phyloP scores from a whole-genome alignment of 2,113 vertebrate genomes.

The Scartelaos histophorus region DNA sequence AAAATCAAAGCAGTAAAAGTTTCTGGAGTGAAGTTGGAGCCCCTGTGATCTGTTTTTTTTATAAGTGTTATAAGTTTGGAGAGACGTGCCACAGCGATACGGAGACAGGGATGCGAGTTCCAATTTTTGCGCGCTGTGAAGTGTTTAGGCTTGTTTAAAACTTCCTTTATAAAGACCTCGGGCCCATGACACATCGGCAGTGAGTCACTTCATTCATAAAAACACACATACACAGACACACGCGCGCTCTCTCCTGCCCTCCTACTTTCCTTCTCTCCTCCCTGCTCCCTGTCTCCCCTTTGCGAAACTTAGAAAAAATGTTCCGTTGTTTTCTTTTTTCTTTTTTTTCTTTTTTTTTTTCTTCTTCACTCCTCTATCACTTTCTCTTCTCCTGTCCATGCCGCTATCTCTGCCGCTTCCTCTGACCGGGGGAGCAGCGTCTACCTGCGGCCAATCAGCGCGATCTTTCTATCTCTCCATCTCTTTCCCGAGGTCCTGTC shows the following conservation, averaged over 20 bases:
- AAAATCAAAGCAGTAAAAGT: constrained; percentile 50
- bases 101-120: constrained; percentile 76
- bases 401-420: constrained; percentile 68
- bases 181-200: constrained; percentile 84
- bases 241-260: constrained; percentile 30
- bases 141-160: constrained; percentile 88
- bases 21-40: constrained; percentile 45
- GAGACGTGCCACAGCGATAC: constrained; percentile 53
- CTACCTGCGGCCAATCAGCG: constrained; percentile 68
- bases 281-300: constrained; percentile 64
- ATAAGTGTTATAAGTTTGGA: constrained; percentile 40
- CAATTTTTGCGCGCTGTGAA: constrained; percentile 84
- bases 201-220: constrained; percentile 87
- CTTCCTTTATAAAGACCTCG: constrained; percentile 85
- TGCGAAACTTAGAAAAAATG: constrained; percentile 67
- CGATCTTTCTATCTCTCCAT: constrained; percentile 69
- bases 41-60: constrained; percentile 43
- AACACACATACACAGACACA: constrained; percentile 63
- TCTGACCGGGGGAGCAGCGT: constrained; percentile 48
- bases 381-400: constrained; percentile 67
- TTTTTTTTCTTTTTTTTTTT: constrained; percentile 31
- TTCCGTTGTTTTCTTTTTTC: constrained; percentile 72
- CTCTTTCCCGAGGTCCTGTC: constrained; percentile 66
- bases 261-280: constrained; percentile 49
- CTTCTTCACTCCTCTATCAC: constrained; percentile 66